Conservation (phyloP, 2,113 vertebrate species). For the Entosphenus tridentatus region DNA sequence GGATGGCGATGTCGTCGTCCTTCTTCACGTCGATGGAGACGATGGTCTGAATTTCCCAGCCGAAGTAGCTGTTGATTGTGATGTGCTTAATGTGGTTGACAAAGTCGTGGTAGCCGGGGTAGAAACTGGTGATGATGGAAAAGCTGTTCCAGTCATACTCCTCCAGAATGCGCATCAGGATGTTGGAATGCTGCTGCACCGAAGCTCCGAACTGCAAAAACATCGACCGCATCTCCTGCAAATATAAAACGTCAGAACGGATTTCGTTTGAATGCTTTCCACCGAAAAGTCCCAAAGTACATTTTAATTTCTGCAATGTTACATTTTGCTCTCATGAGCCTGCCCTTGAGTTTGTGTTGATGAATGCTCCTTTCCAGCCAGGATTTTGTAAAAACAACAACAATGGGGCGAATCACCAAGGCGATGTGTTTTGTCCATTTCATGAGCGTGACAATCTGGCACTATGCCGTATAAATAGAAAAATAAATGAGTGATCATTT, state of each 20-base stretch:
- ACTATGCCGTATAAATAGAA: no score
- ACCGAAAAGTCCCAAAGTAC: no score
- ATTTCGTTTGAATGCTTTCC: no score
- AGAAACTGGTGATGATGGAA: slow-evolving; percentile 84
- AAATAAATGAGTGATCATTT: no score
- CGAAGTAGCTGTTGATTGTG: slow-evolving; percentile 91
- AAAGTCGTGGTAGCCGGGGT: slow-evolving; percentile 87
- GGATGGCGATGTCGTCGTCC: slow-evolving; percentile 48
- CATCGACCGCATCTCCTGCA: slow-evolving; percentile 67
- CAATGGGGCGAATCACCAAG: no score
- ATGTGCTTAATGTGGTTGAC: slow-evolving; percentile 76
- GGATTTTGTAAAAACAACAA: no score
- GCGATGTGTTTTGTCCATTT: no score
- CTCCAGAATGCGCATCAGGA: slow-evolving; percentile 97
- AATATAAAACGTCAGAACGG: slow-evolving; percentile 1
- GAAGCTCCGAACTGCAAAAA: slow-evolving; percentile 98
- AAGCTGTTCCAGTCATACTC: slow-evolving; percentile 98
- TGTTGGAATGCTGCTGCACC: slow-evolving; percentile 79
- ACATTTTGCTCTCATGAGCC: no score
- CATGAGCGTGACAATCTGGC: no score
- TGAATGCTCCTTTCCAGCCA: no score
- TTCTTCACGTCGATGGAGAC: slow-evolving; percentile 63
- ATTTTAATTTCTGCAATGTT: no score
- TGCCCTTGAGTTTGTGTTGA: no score
- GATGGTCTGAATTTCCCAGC: slow-evolving; percentile 85